Conservation (phyloP, 1,140 invertebrate genomes). For the Lanistes nyassanus region DNA sequence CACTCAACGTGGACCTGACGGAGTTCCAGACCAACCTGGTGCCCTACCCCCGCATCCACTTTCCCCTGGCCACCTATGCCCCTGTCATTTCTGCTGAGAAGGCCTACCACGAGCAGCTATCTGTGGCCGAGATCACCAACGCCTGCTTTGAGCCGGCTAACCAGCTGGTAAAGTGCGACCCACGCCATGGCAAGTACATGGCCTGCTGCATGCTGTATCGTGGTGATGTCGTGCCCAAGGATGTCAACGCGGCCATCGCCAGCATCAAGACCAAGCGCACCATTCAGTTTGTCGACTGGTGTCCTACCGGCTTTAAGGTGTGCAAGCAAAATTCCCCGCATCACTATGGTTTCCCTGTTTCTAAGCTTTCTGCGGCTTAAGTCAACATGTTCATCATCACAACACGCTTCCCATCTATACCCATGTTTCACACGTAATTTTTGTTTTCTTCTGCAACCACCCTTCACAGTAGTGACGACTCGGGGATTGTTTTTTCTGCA, state of each 20-base stretch:
- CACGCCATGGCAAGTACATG: constrained; percentile 63
- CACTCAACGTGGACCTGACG: not conserved
- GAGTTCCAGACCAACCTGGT: constrained; percentile 10
- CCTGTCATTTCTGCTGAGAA: constrained; percentile 25
- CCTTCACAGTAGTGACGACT: too few relatives aligned
- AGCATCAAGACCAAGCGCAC: constrained; percentile 4
- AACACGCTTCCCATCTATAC: too few relatives aligned
- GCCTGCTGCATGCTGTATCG: too few relatives aligned
- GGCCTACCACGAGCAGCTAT: constrained; percentile 56
- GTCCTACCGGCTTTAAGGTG: too few relatives aligned
- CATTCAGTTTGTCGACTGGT: not conserved
- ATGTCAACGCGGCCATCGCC: not conserved
- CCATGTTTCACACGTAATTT: too few relatives aligned
- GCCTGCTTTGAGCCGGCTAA: constrained; percentile 87
- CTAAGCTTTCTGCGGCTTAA: too few relatives aligned
- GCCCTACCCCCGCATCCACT: constrained; percentile 24
- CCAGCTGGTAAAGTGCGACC: constrained; percentile 92
- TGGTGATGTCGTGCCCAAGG: too few relatives aligned
- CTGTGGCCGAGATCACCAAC: constrained; percentile 77
- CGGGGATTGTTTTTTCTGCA: not conserved
- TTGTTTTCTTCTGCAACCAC: too few relatives aligned
- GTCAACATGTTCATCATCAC: too few relatives aligned
- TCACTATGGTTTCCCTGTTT: too few relatives aligned
- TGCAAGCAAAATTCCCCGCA: too few relatives aligned
- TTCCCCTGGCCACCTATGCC: constrained; percentile 44